Conservation (phyloP, 2,797 vertebrate species). For the Gobio occitaniae region DNA sequence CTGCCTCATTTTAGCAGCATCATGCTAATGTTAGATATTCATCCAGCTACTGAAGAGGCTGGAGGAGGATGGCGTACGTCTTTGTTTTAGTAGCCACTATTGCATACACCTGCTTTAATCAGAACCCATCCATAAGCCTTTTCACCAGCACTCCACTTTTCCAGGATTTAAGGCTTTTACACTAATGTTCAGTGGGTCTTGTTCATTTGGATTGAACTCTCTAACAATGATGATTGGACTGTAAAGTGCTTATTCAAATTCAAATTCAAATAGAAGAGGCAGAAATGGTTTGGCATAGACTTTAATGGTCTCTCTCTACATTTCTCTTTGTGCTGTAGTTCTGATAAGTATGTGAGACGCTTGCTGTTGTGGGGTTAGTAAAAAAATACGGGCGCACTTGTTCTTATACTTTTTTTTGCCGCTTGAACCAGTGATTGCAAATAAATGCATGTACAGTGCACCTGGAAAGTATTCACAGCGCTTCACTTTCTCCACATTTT, state of each 20-base stretch:
- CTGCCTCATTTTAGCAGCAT: not conserved
- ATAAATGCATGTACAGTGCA: not conserved
- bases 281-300: conserved; percentile 21
- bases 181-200: conserved; percentile 7
- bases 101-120: conserved; percentile 23
- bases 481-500: no score
- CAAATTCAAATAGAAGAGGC: conserved; percentile 7
- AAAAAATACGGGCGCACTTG: not conserved
- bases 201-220: not conserved
- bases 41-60: conserved; percentile 3
- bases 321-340: conserved; percentile 20
- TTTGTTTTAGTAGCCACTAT: not conserved
- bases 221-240: conserved; percentile 10
- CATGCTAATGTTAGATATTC: conserved; percentile 22
- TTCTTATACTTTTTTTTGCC: not conserved
- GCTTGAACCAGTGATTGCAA: not conserved
- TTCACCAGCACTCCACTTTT: not conserved
- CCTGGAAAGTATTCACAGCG: no score
- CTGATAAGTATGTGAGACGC: not conserved
- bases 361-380: not conserved
- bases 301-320: conserved; percentile 18
- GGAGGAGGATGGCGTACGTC: not conserved
- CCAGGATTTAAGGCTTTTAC: conserved; percentile 20
- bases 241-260: conserved; percentile 32
- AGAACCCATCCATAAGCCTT: conserved; percentile 1